Base-by-base conservation (phyloP, 2,797 vertebrate genomes). In the Thalassophryne amazonica region DNA sequence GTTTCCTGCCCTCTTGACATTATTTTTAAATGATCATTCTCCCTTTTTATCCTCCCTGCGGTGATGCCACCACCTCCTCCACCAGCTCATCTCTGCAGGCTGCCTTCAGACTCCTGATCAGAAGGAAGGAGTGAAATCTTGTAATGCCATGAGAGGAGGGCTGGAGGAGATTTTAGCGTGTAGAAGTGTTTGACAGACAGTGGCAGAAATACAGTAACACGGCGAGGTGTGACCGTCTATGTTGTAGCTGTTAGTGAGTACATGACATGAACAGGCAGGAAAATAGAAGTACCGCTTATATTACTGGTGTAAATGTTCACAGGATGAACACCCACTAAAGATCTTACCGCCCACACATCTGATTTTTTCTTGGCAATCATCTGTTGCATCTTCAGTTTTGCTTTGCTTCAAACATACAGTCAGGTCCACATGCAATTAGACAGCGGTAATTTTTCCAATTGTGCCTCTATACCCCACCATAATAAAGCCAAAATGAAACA, bases 91-190 rank as follows among this genome's bases (percentile, higher is more conserved):
- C 61, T 57, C 76, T 3, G 23, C 35, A 12, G 64, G 57, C 58
- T 67, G 43, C 66, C 43, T 36, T 49, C 57, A 76, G 60, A 55
- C 30, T 56, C 39, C 32, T 63, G 69, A 82, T 80, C 75, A 69
- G 61, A 69, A 24, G 42, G 41, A 66, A 29, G 24, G 42, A 42
- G 61, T 25, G 29, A 45, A 50, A 66, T 53, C 24, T 48, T 62
- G 29, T 40, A 60, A 11, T 32, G 60, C 48, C 18, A 42, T 14
- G 32, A 60, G 47, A 41, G 17, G 7, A 17, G 15, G 27, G 37
- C 28, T 10, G 62, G 11, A 18, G 28, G 54, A 60, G 32, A 51
- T 45, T 17, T 49, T 8, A 16, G 19, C 13, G 35, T 24, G 45
- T 14, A 12, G 18, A 9, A 22, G 25, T 21, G 35, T 37, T 41